Evolutionary conservation across 2,113 vertebrate species (phyloP).

Genomic region (Myrmecobius fasciatus): DNA sequence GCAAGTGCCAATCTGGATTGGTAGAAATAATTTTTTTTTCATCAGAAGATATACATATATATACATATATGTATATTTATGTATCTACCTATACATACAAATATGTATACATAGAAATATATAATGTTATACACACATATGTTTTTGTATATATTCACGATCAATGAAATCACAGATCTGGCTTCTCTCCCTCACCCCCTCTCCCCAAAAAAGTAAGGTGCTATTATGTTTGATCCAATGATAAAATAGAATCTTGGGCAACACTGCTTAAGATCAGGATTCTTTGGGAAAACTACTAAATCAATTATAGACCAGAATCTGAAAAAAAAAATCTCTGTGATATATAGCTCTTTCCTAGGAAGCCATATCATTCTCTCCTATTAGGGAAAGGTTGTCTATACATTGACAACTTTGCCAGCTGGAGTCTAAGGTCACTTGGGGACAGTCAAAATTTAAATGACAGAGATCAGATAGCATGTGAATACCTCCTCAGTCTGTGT

Average conservation of each 20-base stretch:
- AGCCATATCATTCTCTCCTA: background rate
- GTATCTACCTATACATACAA: no score
- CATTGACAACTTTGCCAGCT: slow-evolving; percentile 60
- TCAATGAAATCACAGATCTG: background rate
- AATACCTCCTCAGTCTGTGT: slow-evolving; percentile 33
- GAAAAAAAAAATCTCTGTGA: slow-evolving; percentile 51
- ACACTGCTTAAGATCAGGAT: slow-evolving; percentile 57
- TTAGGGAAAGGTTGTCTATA: slow-evolving; percentile 66
- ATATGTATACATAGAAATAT: no score
- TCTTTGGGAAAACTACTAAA: slow-evolving; percentile 68
- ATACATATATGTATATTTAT: background rate
- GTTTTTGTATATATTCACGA: background rate
- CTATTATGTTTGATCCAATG: slow-evolving; percentile 43
- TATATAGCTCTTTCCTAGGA: slow-evolving; percentile 27
- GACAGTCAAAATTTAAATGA: slow-evolving; percentile 46
- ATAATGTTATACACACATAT: no score
- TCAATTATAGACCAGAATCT: slow-evolving; percentile 65
- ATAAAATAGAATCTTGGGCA: slow-evolving; percentile 62
- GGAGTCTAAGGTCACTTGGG: slow-evolving; percentile 72
- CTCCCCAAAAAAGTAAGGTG: background rate
- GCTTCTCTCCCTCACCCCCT: background rate
- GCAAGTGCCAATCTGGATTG: background rate
- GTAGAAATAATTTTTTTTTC: background rate
- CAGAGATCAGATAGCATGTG: slow-evolving; percentile 29
- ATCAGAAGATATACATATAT: background rate